Evolutionary conservation across 2,888 invertebrate species (phyloP).

Genomic region (Steinernema hermaphroditum): DNA sequence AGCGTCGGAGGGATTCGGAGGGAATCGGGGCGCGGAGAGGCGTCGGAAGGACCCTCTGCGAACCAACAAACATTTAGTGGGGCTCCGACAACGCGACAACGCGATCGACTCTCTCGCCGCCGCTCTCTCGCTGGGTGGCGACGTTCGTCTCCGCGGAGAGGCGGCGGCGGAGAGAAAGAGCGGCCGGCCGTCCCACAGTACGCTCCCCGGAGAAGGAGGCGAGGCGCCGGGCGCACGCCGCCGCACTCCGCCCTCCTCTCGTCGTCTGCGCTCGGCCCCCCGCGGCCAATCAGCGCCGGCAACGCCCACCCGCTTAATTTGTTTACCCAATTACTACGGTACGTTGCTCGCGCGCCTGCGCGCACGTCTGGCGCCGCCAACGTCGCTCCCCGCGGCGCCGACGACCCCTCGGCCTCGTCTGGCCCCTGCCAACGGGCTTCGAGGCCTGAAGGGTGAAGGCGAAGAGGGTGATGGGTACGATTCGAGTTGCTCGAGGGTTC

Average conservation of each 20-base stretch:
- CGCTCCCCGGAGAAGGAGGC: neutral
- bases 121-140: conserved; percentile 14
- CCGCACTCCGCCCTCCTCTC: conserved; percentile 4
- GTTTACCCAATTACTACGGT: conserved; percentile 24
- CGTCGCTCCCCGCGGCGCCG: neutral
- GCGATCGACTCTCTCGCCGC: conserved; percentile 21
- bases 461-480: conserved; percentile 1
- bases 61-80: conserved; percentile 28
- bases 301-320: conserved; percentile 25
- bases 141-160: conserved; percentile 4
- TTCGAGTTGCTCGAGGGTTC: neutral
- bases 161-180: conserved; percentile 5
- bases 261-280: neutral
- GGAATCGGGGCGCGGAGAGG: neutral
- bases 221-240: neutral
- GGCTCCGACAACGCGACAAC: conserved; percentile 22
- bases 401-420: neutral
- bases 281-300: conserved; percentile 20
- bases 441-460: neutral
- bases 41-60: neutral
- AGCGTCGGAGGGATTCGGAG: neutral
- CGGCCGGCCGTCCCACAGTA: conserved; percentile 26
- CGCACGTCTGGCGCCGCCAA: neutral
- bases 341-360: conserved; percentile 18
- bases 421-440: no score